Conservation (phyloP, 2,797 vertebrate genomes). For the Psittacula derbiana region DNA sequence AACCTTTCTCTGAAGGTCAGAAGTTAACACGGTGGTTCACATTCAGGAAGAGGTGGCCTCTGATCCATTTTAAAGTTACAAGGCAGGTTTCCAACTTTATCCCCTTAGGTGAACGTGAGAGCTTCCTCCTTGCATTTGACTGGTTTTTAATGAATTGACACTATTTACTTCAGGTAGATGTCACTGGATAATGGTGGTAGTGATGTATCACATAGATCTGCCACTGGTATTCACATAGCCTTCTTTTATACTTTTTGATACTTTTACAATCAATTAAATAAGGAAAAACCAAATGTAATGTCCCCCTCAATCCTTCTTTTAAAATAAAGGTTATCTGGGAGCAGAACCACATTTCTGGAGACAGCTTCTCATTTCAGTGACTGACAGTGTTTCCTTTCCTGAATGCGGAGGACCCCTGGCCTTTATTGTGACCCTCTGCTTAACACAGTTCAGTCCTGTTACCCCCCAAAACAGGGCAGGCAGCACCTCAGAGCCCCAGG, state of each 20-base stretch:
- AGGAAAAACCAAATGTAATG: neutral
- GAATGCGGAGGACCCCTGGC: neutral
- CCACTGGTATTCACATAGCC: neutral
- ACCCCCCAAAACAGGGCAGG: neutral
- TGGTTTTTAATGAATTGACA: neutral
- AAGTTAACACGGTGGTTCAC: neutral
- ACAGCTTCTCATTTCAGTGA: slow-evolving; percentile 39
- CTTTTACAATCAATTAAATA: neutral
- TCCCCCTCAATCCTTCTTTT: neutral
- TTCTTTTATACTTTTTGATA: neutral
- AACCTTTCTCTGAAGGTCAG: neutral
- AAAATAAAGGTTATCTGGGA: slow-evolving; percentile 42
- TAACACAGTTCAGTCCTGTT: neutral
- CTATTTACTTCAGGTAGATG: neutral
- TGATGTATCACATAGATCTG: neutral
- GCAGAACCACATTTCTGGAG: slow-evolving; percentile 24
- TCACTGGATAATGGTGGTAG: neutral
- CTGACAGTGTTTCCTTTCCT: neutral
- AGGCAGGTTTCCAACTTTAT: neutral
- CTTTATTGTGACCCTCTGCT: neutral
- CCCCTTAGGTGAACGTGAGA: neutral
- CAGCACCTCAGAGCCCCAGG: neutral
- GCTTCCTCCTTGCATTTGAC: neutral
- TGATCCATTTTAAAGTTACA: neutral
- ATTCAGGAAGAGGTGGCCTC: neutral